phyloP scores from a whole-genome alignment of 2,113 vertebrate genomes.

The Aphyosemion australe region DNA sequence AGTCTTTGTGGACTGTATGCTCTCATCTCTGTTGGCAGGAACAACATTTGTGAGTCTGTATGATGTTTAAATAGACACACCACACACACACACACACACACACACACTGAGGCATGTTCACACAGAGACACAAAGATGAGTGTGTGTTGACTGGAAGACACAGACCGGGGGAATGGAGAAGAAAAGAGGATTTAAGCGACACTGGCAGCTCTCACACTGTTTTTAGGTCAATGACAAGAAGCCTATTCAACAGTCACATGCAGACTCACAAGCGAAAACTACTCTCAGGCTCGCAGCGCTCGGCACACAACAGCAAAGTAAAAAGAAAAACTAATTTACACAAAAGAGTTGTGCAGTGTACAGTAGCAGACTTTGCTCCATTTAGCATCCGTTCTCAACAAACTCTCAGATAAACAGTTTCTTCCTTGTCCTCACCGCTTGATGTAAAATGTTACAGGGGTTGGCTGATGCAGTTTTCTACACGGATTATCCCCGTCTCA shows the following conservation, averaged over 20 bases:
- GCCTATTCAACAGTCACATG: slow-evolving; percentile 58
- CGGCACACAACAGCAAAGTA: slow-evolving; percentile 1
- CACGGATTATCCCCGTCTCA: slow-evolving; percentile 32
- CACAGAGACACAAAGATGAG: slow-evolving; percentile 24
- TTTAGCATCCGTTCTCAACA: slow-evolving; percentile 45
- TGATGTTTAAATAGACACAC: slow-evolving; percentile 75
- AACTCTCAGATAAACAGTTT: slow-evolving; percentile 14
- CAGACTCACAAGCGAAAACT: slow-evolving; percentile 21
- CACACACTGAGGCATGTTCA: slow-evolving; percentile 2
- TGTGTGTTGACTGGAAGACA: slow-evolving; percentile 46
- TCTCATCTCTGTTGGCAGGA: slow-evolving; percentile 72
- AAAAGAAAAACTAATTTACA: not conserved
- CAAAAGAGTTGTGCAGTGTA: slow-evolving; percentile 20
- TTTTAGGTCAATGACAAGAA: slow-evolving; percentile 78
- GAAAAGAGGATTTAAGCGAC: slow-evolving; percentile 74
- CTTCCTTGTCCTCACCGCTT: not conserved
- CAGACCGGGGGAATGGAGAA: slow-evolving; percentile 62
- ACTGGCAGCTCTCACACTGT: slow-evolving; percentile 69
- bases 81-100: slow-evolving; percentile 3
- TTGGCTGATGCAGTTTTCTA: slow-evolving; percentile 22
- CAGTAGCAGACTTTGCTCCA: slow-evolving; percentile 30
- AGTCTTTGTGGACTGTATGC: slow-evolving; percentile 66
- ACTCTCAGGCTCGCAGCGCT: slow-evolving; percentile 28
- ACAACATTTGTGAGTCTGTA: slow-evolving; percentile 69
- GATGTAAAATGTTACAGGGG: slow-evolving; percentile 13